Evolutionary conservation across 2,888 invertebrate genomes (phyloP).

Genomic region (Cataglyphis rosenhaueri): DNA sequence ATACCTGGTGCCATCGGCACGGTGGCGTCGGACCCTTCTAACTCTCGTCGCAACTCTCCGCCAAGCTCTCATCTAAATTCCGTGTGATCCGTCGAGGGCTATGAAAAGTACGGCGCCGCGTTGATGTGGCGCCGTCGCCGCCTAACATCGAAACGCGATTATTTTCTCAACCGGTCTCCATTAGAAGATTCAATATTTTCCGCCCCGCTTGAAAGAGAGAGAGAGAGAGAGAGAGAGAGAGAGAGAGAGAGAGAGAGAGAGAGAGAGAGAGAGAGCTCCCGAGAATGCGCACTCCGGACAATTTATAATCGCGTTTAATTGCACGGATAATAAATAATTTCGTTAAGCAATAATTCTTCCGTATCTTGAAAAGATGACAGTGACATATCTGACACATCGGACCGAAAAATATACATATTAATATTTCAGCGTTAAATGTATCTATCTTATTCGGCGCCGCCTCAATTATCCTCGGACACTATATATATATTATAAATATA

Average conservation of each 20-base stretch:
- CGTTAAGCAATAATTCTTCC: neutral
- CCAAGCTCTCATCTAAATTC: conserved; percentile 50
- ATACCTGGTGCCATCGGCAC: conserved; percentile 53
- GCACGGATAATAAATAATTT: neutral
- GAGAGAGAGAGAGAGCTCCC: conserved; percentile 20
- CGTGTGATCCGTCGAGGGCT: conserved; percentile 54
- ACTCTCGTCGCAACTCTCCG: conserved; percentile 35
- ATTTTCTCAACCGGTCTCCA: conserved; percentile 69
- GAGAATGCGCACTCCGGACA: neutral
- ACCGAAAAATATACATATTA: neutral
- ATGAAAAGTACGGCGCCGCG: conserved; percentile 49
- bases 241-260: conserved; percentile 22
- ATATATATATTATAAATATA: neutral
- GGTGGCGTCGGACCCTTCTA: conserved; percentile 53
- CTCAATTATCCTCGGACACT: neutral
- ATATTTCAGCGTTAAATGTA: neutral
- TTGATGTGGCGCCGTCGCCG: conserved; percentile 72
- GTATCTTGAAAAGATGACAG: neutral
- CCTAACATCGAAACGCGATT: conserved; percentile 68
- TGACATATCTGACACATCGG: neutral
- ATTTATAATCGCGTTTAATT: conserved; percentile 42
- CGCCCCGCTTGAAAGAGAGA: conserved; percentile 31
- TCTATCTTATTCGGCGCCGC: neutral
- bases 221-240: conserved; percentile 5
- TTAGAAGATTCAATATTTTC: conserved; percentile 61